A percentile compares a stretch with the other conserved stretches of the same genome.
Conservation (phyloP, 2,797 vertebrate species). For the Neopelma chrysocephalum region DNA sequence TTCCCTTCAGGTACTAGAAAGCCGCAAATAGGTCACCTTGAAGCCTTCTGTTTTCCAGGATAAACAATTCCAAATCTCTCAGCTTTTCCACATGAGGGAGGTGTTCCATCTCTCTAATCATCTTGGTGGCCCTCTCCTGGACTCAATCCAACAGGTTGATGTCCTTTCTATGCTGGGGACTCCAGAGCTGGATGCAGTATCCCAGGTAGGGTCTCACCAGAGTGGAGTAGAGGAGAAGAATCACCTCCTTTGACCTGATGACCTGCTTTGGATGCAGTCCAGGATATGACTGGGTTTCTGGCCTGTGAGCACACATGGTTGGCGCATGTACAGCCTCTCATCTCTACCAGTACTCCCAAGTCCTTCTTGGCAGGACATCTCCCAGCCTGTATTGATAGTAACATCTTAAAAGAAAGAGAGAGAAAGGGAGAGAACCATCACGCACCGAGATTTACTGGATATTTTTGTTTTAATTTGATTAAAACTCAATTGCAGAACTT, state of each 20-base stretch:
- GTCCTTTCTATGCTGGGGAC: neutral
- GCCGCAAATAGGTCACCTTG: fast-evolving
- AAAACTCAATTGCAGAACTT: neutral
- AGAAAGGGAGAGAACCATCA: neutral
- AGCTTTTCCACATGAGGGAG: neutral
- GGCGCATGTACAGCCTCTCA: neutral
- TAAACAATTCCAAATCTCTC: neutral
- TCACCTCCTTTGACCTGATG: neutral
- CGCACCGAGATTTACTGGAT: fast-evolving
- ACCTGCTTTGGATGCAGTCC: neutral
- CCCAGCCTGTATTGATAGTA: neutral
- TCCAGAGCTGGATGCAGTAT: fast-evolving
- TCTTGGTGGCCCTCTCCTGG: neutral
- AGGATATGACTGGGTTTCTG: fast-evolving
- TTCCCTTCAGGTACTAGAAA: neutral
- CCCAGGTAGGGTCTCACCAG: neutral
- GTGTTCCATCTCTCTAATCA: neutral
- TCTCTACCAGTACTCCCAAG: neutral
- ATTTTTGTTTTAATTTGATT: neutral
- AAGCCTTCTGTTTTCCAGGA: neutral
- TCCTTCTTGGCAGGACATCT: neutral
- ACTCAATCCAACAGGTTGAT: fast-evolving
- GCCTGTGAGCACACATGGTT: fast-evolving
- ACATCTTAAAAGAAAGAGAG: neutral
- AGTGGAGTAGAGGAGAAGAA: neutral